Evolutionary conservation across 2,888 invertebrate species (phyloP), one percentile per base, ranked within the genome.

Genomic region (Panorpa germanica): DNA sequence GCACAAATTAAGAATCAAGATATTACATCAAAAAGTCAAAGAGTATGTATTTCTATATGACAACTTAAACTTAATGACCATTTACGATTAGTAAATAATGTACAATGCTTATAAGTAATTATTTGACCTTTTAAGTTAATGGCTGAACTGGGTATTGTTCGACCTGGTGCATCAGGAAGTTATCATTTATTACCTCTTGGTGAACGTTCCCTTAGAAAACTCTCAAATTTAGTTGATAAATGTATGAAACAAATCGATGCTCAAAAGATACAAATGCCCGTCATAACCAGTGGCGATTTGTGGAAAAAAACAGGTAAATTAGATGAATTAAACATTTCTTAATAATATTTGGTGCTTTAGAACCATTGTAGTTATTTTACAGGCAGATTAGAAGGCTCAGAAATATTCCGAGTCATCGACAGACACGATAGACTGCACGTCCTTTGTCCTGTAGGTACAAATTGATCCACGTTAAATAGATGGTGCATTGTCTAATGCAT

Each of bases 111-210:
- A 11, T 16, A 22, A 20, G 12, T 9, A 18, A 14, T n/a, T 14
- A 17, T 22, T 26, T 19, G 2, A 29, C 36, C 32, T 29, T 47
- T 50, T 5, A 47, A 83, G 82, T 53, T 81, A 3, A 66, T 85
- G 53, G 43, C 72, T 21, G 75, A 81, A 45, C 57, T 71, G 39
- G 85, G 85, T 2, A 55, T 83, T 1, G 70, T 85, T 9, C 67
- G 68, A 15, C 67, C 70, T 14, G 63, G 71, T 0, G 62, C 61
- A 31, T 59, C 69, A 13, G 86, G 86, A 1, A 63, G 75, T 35
- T 83, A 70, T 47, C 65, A 74, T 32, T 52, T 83, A 1, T 59
- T 93, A 32, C 95, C 95, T 0, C 50, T 90, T 2, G 82, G 81
- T 0, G 56, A 76, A 29, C 63, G 81, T 38, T 68, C 78, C 0